Evolutionary conservation across 1,140 invertebrate species (phyloP).

Genomic region (Bicyclus anynana): DNA sequence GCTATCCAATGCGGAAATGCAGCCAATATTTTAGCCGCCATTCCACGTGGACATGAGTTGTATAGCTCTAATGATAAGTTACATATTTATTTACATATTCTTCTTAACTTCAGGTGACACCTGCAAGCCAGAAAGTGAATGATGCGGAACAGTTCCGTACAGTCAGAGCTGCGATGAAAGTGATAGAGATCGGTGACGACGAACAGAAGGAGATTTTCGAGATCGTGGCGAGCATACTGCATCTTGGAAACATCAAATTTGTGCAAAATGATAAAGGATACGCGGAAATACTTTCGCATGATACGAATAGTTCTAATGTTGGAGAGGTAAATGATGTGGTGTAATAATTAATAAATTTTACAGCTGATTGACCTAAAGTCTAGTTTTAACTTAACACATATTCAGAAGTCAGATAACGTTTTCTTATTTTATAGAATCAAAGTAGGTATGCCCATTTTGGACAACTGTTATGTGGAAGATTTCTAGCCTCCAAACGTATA

Average conservation of each 20-base stretch:
- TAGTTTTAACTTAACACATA: no score
- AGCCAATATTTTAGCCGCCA: no score
- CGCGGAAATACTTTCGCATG: slow-evolving; percentile 80
- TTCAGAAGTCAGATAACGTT: no score
- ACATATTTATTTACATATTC: slow-evolving; percentile 9
- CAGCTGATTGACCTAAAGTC: no score
- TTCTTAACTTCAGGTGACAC: slow-evolving; percentile 50
- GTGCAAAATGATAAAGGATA: slow-evolving; percentile 81
- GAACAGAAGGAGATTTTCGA: slow-evolving; percentile 87
- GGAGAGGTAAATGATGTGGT: slow-evolving; percentile 66
- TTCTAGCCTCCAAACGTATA: no score
- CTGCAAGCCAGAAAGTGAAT: slow-evolving; percentile 72
- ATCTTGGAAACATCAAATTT: slow-evolving; percentile 88
- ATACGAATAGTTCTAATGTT: slow-evolving; percentile 76
- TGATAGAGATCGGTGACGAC: slow-evolving; percentile 81
- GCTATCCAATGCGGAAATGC: no score
- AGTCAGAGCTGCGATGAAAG: slow-evolving; percentile 82
- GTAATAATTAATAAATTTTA: not conserved
- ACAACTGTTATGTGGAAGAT: no score
- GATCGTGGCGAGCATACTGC: slow-evolving; percentile 87
- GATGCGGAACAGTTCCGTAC: slow-evolving; percentile 82
- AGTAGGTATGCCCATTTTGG: no score
- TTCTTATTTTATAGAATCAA: no score
- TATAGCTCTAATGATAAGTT: not conserved
- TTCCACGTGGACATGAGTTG: no score